Evolutionary conservation across 2,797 vertebrate genomes (phyloP), one percentile per base, ranked within the genome.

Genomic region (Alexandromys oeconomus): DNA sequence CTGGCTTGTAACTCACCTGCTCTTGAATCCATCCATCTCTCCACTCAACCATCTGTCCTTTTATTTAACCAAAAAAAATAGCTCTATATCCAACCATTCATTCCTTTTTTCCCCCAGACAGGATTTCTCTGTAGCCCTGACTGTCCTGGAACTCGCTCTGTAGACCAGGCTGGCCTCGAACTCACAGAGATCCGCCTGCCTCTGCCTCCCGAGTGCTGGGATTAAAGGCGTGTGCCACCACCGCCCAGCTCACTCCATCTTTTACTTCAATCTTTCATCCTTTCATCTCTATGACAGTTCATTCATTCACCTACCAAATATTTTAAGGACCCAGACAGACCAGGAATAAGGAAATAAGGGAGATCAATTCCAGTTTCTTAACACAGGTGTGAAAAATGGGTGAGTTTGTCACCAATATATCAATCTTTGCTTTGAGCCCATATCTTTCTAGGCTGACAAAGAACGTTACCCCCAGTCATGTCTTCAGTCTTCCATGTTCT

Each of bases 241-340:
- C 21, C 21, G 0, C 21, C 19, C 0, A 2, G 57, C 2, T 59
- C 57, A 59, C 23, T 59, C 2, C 34, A 34, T 78, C 63, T 59
- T 57, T 54, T 27, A 69, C 29, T 12, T 0, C 46, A 88, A 17
- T 12, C 34, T 43, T 27, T 86, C 23, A 34, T 48, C 46, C 34
- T 40, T 27, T 86, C 23, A 29, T 40, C 37, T 57, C 13, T 46
- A 19, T 9, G 14, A 51, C 46, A 3, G 4, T 92, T 37, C 29
- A 76, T 51, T 89, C 43, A 87, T 69, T 91, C 43, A 69, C 23
- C 25, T n/a, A 91, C 46, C n/a, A 92, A 71, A 80, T n/a, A 51
- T 88, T 87, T 63, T 77, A 59, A 87, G 74, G 40, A 61, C 27
- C 9, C 4, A 21, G 14, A 10, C 71, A 15, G 51, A 25, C 25